A percentile compares a stretch with the other conserved stretches of the same genome.
Evolutionary conservation across 2,113 vertebrate genomes (phyloP).

Genomic region (Ctenodactylus gundi): DNA sequence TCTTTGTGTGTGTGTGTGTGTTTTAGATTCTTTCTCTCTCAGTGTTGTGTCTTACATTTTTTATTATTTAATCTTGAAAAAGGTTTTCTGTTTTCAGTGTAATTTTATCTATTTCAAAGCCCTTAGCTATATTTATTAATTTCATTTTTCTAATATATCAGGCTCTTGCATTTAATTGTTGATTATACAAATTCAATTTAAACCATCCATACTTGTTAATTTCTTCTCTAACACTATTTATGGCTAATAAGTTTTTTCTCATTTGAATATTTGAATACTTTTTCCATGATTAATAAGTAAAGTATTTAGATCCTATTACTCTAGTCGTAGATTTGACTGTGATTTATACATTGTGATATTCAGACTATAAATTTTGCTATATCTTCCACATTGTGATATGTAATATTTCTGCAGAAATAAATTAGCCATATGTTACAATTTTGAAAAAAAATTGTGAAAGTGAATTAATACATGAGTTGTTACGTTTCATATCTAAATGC

Average conservation of each 20-base stretch:
- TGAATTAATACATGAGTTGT: not conserved
- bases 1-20: not conserved
- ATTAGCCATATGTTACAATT: not conserved
- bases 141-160: not conserved
- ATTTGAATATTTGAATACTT: not conserved
- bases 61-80: not conserved
- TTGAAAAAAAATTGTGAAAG: no score
- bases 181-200: not conserved
- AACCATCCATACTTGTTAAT: not conserved
- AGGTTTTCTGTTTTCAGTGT: not conserved
- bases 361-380: not conserved
- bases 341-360: no score
- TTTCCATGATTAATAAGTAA: not conserved
- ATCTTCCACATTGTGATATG: not conserved
- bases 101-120: not conserved
- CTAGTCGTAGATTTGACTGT: no score
- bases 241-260: not conserved
- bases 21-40: not conserved
- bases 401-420: conserved; percentile 4
- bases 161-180: not conserved
- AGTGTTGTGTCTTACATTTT: not conserved
- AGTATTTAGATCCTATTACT: not conserved
- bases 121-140: not conserved
- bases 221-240: not conserved
- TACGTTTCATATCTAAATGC: not conserved